These are phyloP conservation scores for Euleptes europaea DNA, from an alignment of 2,113 vertebrate species.

Conservation along the genomic window DNA sequence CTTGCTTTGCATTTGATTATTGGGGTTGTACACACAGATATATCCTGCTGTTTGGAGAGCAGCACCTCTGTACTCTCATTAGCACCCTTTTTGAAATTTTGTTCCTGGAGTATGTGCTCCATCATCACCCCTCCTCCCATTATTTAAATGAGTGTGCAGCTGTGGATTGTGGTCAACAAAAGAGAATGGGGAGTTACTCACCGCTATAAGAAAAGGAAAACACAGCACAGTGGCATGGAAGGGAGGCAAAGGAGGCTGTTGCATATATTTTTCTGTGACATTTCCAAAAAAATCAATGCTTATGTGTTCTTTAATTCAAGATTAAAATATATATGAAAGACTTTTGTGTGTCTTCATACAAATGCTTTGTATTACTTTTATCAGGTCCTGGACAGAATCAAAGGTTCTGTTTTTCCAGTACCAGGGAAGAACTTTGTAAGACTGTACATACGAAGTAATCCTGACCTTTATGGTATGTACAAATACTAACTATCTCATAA, in stretches of 20 bases:
- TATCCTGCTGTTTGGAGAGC: neutral
- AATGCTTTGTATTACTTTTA: slow-evolving; percentile 24
- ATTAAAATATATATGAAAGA: neutral
- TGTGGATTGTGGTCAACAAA: neutral
- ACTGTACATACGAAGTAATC: slow-evolving; percentile 89
- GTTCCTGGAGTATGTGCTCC: neutral
- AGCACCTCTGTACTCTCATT: neutral
- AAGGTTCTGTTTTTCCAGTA: slow-evolving; percentile 91
- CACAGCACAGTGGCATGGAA: neutral
- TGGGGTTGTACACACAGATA: neutral
- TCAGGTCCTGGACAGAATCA: slow-evolving; percentile 92
- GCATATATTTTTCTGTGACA: neutral
- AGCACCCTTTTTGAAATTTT: neutral
- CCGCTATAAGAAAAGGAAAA: neutral
- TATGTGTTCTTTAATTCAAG: neutral
- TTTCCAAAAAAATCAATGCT: neutral
- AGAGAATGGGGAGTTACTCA: neutral
- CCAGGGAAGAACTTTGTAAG: slow-evolving; percentile 94
- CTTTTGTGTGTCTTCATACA: neutral
- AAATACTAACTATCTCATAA: slow-evolving; percentile 1
- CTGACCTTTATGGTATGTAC: slow-evolving; percentile 91
- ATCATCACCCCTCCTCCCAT: neutral
- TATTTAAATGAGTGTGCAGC: neutral
- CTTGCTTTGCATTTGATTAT: neutral
- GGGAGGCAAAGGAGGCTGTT: neutral